Evolutionary conservation across 2,113 vertebrate species (phyloP).

Genomic region (Amblyopsis rosae): DNA sequence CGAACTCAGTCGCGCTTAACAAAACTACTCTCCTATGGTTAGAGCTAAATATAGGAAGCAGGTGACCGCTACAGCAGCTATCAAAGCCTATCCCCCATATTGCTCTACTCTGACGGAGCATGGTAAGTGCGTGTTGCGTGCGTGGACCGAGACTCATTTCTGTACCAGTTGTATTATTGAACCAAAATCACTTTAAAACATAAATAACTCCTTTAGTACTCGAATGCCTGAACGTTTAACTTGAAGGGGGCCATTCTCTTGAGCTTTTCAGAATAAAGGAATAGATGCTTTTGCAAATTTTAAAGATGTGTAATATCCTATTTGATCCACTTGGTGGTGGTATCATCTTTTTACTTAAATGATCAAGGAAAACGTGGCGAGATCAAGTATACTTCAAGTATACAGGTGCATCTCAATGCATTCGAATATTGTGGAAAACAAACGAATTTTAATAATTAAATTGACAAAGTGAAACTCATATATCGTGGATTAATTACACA

Average conservation of each 20-base stretch:
- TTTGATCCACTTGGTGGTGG: constrained; percentile 34
- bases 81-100: constrained; percentile 13
- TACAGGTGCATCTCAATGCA: too few species aligned
- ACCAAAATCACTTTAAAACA: too few species aligned
- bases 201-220: neutral
- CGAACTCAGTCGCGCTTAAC: neutral
- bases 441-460: too few species aligned
- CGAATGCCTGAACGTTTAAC: neutral
- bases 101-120: constrained; percentile 26
- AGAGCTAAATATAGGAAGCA: constrained; percentile 66
- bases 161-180: too few species aligned
- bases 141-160: constrained; percentile 12
- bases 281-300: too few species aligned
- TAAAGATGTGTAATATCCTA: neutral
- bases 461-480: too few species aligned
- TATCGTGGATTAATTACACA: too few species aligned
- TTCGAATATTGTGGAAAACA: too few species aligned
- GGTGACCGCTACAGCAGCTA: neutral
- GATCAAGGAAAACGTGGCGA: too few species aligned
- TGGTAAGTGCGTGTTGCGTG: constrained; percentile 41
- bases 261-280: constrained; percentile 2
- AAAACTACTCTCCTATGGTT: constrained; percentile 3
- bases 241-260: neutral
- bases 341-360: neutral
- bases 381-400: too few species aligned